Evolutionary conservation across 2,113 vertebrate species (phyloP).

Genomic region (Ranitomeya imitator): DNA sequence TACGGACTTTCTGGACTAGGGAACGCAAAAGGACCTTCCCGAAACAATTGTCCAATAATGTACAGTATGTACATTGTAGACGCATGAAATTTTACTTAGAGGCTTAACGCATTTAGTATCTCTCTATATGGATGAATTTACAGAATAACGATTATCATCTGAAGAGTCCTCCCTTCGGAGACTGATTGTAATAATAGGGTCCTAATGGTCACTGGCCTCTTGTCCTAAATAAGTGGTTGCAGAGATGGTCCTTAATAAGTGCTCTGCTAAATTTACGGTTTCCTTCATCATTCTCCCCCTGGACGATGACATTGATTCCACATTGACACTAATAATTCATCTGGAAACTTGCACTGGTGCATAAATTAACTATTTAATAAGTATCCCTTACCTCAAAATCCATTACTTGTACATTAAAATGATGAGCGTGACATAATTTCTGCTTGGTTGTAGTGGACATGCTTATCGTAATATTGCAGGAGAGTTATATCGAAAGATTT

Average conservation of each 20-base stretch:
- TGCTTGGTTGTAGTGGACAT: slow-evolving; percentile 29
- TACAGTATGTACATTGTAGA: not conserved
- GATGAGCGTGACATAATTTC: slow-evolving; percentile 31
- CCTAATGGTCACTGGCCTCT: slow-evolving; percentile 2
- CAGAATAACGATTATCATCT: slow-evolving; percentile 3
- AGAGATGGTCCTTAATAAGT: slow-evolving; percentile 26
- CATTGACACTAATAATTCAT: slow-evolving; percentile 48
- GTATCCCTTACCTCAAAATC: slow-evolving; percentile 30
- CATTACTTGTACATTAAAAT: slow-evolving; percentile 44
- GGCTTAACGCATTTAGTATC: not conserved
- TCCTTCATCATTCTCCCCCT: slow-evolving; percentile 24
- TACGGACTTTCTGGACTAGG: no score
- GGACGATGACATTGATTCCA: slow-evolving; percentile 43
- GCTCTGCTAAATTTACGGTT: slow-evolving; percentile 23
- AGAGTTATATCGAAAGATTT: not conserved
- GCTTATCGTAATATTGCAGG: not conserved
- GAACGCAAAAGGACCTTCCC: no score
- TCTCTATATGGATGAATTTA: not conserved
- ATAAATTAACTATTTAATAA: slow-evolving; percentile 50
- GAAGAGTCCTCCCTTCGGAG: slow-evolving; percentile 8
- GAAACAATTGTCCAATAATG: no score
- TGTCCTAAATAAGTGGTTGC: not conserved
- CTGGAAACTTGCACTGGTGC: slow-evolving; percentile 41
- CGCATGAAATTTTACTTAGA: not conserved
- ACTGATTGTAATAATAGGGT: slow-evolving; percentile 29